Conservation (phyloP, 2,888 invertebrate genomes). For the Torymus auratus region DNA sequence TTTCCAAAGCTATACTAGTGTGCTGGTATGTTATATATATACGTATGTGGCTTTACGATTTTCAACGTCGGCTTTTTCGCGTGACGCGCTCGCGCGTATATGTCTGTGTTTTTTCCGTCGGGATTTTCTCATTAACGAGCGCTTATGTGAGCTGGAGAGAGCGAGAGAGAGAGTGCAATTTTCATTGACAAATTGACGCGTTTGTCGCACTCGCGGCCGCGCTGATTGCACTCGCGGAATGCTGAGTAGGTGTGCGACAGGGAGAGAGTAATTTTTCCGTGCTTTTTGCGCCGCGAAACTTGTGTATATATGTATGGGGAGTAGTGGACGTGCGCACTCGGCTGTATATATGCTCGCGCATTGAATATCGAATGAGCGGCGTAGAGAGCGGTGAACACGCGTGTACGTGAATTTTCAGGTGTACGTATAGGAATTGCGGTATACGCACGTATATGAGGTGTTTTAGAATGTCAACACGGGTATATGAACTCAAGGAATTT, state of each 20-base stretch:
- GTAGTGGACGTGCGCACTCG: neutral
- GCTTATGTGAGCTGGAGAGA: neutral
- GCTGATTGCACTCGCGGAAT: conserved; percentile 48
- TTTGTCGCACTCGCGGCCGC: conserved; percentile 22
- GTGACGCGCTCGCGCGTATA: neutral
- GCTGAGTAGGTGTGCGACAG: conserved; percentile 30
- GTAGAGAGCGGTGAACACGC: neutral
- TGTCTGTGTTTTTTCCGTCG: conserved; percentile 3
- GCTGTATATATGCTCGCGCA: conserved; percentile 2
- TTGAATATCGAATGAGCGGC: conserved; percentile 39
- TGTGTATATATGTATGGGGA: neutral
- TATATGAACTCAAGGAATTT: too few species aligned
- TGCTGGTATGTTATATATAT: too few species aligned
- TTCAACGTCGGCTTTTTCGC: neutral
- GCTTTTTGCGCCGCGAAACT: neutral
- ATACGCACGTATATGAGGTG: too few species aligned
- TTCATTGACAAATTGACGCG: conserved; percentile 43
- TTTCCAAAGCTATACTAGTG: too few species aligned
- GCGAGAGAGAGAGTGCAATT: conserved; percentile 9
- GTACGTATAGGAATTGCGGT: too few species aligned
- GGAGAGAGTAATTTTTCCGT: conserved; percentile 28
- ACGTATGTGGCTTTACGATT: too few species aligned
- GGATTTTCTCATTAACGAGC: conserved; percentile 44
- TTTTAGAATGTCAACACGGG: too few species aligned
- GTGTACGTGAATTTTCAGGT: too few species aligned